Conservation (phyloP, 2,797 vertebrate species). For the Brachymystax lenok region DNA sequence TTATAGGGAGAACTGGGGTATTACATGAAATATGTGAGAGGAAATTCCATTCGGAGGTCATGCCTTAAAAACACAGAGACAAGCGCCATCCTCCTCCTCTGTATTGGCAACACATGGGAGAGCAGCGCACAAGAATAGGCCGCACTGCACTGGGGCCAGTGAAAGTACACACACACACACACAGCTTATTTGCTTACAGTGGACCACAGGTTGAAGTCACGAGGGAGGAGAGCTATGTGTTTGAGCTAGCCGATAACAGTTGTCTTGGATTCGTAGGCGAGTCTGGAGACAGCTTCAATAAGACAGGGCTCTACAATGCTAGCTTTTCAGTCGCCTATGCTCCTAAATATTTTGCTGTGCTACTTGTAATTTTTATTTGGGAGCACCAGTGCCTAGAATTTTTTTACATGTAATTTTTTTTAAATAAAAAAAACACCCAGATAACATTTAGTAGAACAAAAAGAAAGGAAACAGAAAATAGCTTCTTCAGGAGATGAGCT, state of each 20-base stretch:
- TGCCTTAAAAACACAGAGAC: conserved; percentile 15
- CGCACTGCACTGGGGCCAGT: not conserved
- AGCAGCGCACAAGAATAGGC: not conserved
- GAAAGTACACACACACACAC: conserved; percentile 1
- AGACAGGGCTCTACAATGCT: too few species aligned
- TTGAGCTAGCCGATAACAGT: not conserved
- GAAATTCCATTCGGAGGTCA: conserved; percentile 52
- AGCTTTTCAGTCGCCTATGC: too few species aligned
- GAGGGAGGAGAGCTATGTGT: not conserved
- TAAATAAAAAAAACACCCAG: too few species aligned
- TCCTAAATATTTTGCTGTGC: too few species aligned
- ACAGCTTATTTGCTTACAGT: too few species aligned
- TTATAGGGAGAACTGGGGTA: conserved; percentile 8
- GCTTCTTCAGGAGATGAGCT: too few species aligned
- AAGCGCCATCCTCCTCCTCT: conserved; percentile 12
- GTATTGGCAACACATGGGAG: conserved; percentile 9
- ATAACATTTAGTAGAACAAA: too few species aligned
- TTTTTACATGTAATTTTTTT: too few species aligned
- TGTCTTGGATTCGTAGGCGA: not conserved
- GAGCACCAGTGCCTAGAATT: too few species aligned
- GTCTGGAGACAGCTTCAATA: not conserved
- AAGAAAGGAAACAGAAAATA: too few species aligned
- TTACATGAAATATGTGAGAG: conserved; percentile 48
- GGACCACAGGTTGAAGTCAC: too few species aligned
- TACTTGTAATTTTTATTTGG: too few species aligned